phyloP scores from a whole-genome alignment of 2,888 invertebrate species.

The Drosophila acutilabella region DNA sequence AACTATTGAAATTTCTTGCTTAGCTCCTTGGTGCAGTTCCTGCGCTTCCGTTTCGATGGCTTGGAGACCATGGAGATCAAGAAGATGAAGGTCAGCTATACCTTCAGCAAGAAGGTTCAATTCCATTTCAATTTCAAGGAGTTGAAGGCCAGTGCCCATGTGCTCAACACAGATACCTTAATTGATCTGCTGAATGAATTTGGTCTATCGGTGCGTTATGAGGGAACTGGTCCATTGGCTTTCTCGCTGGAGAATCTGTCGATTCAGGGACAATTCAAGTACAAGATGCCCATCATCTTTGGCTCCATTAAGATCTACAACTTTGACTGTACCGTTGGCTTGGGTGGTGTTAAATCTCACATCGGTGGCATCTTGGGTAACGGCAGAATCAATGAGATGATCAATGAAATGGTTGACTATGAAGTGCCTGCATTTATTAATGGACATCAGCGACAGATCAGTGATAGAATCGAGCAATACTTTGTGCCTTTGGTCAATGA shows the following conservation, averaged over 20 bases:
- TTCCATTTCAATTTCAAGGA: slow-evolving; percentile 71
- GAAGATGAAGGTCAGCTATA: slow-evolving; percentile 77
- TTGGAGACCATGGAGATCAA: slow-evolving; percentile 75
- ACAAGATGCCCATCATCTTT: slow-evolving; percentile 80
- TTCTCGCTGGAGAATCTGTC: slow-evolving; percentile 74
- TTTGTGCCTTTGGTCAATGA: slow-evolving; percentile 76
- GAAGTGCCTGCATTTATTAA: slow-evolving; percentile 73
- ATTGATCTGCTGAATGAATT: slow-evolving; percentile 67
- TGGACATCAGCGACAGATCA: slow-evolving; percentile 72
- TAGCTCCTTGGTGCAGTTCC: slow-evolving; percentile 68
- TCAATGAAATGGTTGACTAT: slow-evolving; percentile 76
- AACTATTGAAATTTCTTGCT: neutral
- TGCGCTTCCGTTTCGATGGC: slow-evolving; percentile 82
- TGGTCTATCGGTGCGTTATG: slow-evolving; percentile 76
- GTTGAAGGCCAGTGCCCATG: slow-evolving; percentile 68
- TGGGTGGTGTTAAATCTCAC: slow-evolving; percentile 76
- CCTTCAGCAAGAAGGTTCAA: slow-evolving; percentile 76
- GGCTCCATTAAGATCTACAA: slow-evolving; percentile 82
- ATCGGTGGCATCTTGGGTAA: slow-evolving; percentile 81
- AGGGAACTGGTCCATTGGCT: slow-evolving; percentile 75
- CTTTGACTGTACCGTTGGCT: slow-evolving; percentile 65
- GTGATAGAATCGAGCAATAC: slow-evolving; percentile 59
- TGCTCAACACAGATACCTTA: slow-evolving; percentile 68
- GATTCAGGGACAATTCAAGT: slow-evolving; percentile 80
- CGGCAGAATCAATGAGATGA: slow-evolving; percentile 67